Percentiles rank a stretch among this genome's conserved stretches.
These are phyloP conservation scores for Odontamblyopus lacepedii DNA, from an alignment of 2,797 vertebrate species.

Conservation along the genomic window DNA sequence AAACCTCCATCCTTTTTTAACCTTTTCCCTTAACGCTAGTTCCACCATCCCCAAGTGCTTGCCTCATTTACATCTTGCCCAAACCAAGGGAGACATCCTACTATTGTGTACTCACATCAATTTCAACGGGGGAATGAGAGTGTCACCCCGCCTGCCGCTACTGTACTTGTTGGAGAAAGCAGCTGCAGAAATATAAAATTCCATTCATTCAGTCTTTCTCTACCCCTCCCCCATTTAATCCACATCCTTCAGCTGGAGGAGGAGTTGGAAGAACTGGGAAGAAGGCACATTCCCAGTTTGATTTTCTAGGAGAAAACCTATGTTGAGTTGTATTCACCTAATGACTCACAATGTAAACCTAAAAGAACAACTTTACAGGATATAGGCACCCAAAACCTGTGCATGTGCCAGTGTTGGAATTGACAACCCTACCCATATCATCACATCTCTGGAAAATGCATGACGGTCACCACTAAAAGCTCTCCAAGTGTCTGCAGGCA, in stretches of 20 bases:
- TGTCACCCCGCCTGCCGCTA: constrained; percentile 60
- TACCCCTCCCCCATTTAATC: constrained; percentile 75
- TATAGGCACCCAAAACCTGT: constrained; percentile 41
- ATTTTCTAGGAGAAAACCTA: constrained; percentile 10
- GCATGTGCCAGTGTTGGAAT: constrained; percentile 53
- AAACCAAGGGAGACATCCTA: neutral
- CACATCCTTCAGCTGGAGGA: constrained; percentile 62
- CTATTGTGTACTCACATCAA: constrained; percentile 13
- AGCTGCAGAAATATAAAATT: constrained; percentile 68
- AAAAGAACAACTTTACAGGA: constrained; percentile 41
- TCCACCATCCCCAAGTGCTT: constrained; percentile 14
- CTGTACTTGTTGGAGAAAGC: constrained; percentile 62
- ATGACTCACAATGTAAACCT: constrained; percentile 4
- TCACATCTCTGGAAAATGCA: constrained; percentile 35
- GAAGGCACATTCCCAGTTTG: constrained; percentile 24
- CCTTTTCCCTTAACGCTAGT: constrained; percentile 45
- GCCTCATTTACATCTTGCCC: constrained; percentile 16
- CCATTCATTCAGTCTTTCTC: constrained; percentile 65
- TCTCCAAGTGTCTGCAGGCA: constrained; percentile 44
- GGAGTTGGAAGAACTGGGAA: constrained; percentile 56
- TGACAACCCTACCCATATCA: constrained; percentile 46
- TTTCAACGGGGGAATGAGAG: constrained; percentile 36
- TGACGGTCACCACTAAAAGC: constrained; percentile 32
- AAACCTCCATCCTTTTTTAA: constrained; percentile 47
- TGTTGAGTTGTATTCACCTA: neutral